Evolutionary conservation across 2,797 vertebrate species (phyloP), one percentile per base, ranked within the genome.

Genomic region (Octomys mimax): DNA sequence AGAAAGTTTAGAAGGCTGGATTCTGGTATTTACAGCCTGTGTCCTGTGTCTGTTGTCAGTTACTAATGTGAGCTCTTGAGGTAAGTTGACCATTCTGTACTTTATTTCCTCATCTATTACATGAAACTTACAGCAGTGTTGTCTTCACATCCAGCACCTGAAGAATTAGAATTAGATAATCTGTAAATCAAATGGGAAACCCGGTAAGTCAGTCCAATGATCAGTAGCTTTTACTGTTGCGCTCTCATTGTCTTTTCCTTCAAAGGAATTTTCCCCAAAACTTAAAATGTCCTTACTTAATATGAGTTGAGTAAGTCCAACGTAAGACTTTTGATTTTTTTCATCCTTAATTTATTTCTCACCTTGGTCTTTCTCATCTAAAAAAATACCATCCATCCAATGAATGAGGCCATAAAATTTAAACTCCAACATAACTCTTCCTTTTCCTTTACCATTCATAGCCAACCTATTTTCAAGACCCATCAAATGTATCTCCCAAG

Each of bases 51-150:
- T 77, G 42, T 49, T 97, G 28, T 49, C 54, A 62, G 59, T 92
- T 93, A 87, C 70, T 95, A 85, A 68, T 1, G 2, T 42, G 16
- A 62, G 61, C 70, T 92, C 92, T 88, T 92, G 84, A 75, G 87
- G 33, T 81, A 73, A 68, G 0, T 0, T 97, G 28, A 64, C 75
- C 57, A 68, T 82, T 90, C 75, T 46, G 8, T 85, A 21, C 66
- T n/a, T 88, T 80, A 5, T 97, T 97, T 94, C 66, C 49, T 68
- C 39, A 2, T 33, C 73, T 95, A 46, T 95, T 80, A 66, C 94
- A 78, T 2, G 22, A 75, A 21, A 46, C 12, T 62, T 46, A 39
- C n/a, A 46, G 5, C 0, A 26, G 49, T 59, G 83, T 62, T 31
- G 83, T 61, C 42, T 49, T 87, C 42, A 2, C 0, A 36, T 39